Conservation (phyloP, 2,888 invertebrate species). For the Gisinianus flammeolus region DNA sequence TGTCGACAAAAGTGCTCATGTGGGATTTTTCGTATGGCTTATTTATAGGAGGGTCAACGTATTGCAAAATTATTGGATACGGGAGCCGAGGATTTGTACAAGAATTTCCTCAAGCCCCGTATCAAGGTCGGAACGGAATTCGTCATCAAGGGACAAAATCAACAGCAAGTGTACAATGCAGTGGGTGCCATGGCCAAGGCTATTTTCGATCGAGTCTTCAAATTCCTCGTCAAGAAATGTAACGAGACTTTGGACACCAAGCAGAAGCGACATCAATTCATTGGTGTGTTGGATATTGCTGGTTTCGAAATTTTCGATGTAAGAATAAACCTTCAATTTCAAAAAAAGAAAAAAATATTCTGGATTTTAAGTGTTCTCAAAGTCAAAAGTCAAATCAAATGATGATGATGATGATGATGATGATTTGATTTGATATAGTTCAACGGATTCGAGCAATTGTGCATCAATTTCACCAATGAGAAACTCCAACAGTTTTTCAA, state of each 20-base stretch:
- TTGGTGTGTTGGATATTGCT: constrained; percentile 99
- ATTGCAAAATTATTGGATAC: constrained; percentile 91
- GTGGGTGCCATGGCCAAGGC: constrained; percentile 96
- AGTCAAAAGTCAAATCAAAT: not conserved
- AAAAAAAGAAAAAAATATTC: not conserved
- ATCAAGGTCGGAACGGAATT: constrained; percentile 99
- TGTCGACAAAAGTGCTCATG: not conserved
- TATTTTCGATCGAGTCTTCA: constrained; percentile 95
- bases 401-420: no score
- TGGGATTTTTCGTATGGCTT: constrained; percentile 12
- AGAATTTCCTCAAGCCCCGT: constrained; percentile 94
- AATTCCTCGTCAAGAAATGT: constrained; percentile 99
- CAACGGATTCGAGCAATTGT: constrained; percentile 99
- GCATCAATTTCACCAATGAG: constrained; percentile 99
- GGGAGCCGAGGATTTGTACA: constrained; percentile 87
- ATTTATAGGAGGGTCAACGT: constrained; percentile 83
- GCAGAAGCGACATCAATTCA: constrained; percentile 92
- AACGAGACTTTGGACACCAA: constrained; percentile 99
- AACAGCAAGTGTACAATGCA: constrained; percentile 81
- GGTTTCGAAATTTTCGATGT: constrained; percentile 99
- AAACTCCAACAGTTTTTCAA: constrained; percentile 99
- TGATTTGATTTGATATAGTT: no score
- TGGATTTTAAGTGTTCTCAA: not conserved
- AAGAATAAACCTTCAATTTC: constrained; percentile 66
- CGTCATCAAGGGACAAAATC: constrained; percentile 98